Evolutionary conservation across 1,140 invertebrate genomes (phyloP).

Genomic region (Meloidogyne hapla): DNA sequence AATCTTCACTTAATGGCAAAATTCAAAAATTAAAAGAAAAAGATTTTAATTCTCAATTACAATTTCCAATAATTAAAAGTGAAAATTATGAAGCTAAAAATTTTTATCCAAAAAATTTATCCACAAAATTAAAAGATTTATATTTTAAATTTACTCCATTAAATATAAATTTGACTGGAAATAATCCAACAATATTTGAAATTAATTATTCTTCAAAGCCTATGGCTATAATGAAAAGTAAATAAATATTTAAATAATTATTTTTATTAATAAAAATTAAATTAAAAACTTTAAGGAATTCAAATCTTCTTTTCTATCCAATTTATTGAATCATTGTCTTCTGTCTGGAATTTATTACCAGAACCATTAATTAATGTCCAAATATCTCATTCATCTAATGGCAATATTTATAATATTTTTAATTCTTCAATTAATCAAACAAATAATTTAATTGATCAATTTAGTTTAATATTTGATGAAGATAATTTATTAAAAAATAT

Average conservation of each 20-base stretch:
- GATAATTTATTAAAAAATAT: neutral
- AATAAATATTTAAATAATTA: neutral
- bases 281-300: neutral
- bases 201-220: neutral
- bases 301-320: neutral
- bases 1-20: slow-evolving; percentile 28
- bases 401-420: neutral
- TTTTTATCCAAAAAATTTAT: neutral
- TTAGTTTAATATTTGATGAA: neutral
- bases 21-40: slow-evolving; percentile 27
- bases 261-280: too few species aligned
- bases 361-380: neutral
- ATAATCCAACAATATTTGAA: neutral
- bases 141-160: slow-evolving; percentile 22
- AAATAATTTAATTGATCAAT: neutral
- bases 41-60: slow-evolving; percentile 5
- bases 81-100: slow-evolving; percentile 10
- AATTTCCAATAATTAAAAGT: slow-evolving; percentile 13
- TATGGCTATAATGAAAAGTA: neutral
- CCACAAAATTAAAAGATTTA: neutral
- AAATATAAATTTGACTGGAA: neutral
- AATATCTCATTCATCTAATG: neutral
- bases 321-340: neutral
- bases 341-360: neutral
- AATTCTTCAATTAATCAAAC: neutral